These are phyloP conservation scores for Pyrgus malvae DNA, from an alignment of 2,888 invertebrate genomes.

Conservation along the genomic window DNA sequence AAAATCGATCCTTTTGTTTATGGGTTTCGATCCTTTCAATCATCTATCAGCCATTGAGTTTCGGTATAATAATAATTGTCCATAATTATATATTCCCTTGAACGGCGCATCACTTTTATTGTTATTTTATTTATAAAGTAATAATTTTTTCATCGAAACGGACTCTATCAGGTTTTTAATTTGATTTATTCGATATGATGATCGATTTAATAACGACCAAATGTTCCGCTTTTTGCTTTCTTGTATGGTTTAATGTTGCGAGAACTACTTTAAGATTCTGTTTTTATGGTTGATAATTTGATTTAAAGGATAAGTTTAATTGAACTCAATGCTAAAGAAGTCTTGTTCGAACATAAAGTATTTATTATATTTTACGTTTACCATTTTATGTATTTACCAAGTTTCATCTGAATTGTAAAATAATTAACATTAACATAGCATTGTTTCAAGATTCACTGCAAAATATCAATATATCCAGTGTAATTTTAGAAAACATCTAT, in stretches of 20 bases:
- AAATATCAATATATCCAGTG: no score
- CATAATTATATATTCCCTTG: slow-evolving; percentile 81
- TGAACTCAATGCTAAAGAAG: no score
- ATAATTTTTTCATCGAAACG: slow-evolving; percentile 76
- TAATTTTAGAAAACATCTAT: no score
- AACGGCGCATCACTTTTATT: slow-evolving; percentile 79
- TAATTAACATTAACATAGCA: no score
- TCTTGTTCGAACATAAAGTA: no score
- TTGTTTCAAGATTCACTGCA: no score
- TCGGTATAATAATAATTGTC: slow-evolving; percentile 81
- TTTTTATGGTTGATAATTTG: slow-evolving; percentile 24
- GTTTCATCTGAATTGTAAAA: no score
- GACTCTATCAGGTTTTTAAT: slow-evolving; percentile 78
- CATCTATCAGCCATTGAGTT: slow-evolving; percentile 80
- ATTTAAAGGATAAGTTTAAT: neutral
- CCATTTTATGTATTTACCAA: no score
- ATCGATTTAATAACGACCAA: slow-evolving; percentile 77
- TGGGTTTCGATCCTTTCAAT: slow-evolving; percentile 80
- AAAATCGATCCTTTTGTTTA: slow-evolving; percentile 79
- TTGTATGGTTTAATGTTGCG: slow-evolving; percentile 14
- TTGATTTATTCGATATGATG: slow-evolving; percentile 81
- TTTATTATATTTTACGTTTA: no score
- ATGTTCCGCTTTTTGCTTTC: slow-evolving; percentile 60
- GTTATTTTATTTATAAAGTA: slow-evolving; percentile 82
- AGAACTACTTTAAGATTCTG: slow-evolving; percentile 26